Evolutionary conservation across 2,797 vertebrate genomes (phyloP), one percentile per base, ranked within the genome.

Genomic region (Rhynchotus rufescens): DNA sequence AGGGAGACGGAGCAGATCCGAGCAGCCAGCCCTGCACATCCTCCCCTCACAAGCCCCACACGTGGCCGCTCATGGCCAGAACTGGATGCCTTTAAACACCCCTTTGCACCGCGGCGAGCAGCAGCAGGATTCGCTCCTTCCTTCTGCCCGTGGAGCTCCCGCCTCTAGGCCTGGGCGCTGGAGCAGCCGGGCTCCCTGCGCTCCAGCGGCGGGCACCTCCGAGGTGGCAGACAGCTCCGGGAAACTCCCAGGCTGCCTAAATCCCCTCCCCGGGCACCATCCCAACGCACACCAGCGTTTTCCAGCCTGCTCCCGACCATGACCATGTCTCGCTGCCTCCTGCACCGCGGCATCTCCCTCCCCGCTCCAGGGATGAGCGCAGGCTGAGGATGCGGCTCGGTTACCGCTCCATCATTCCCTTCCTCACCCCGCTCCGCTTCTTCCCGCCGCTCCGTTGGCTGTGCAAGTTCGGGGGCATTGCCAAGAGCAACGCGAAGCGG

Each of bases 401-500:
- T 85, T 84, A 74, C 32, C 93, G 73, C 68, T 65, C 75, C 16
- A 5, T 85, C 89, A 92, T 83, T 87, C 80, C 89, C 57, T 80
- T 82, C 71, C 71, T 1, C 2, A 38, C 79, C 78, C 47, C n/a
- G n/a, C 4, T 28, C 16, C 16, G 28, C 42, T 61, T 66, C 72
- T 91, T 91, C 84, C 88, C 79, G 87, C 85, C 54, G 8, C 91
- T 89, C 77, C 32, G 15, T 80, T 68, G 80, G 88, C 91, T 72
- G 92, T 38, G 12, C 78, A 75, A 88, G 89, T 90, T 83, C 26
- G 59, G 86, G 92, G 95, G 96, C 94, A 95, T 62, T 90, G 95
- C 94, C 88, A 77, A 88, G 82, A 79, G 94, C 78, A 47, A 89
- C 52, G 15, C 36, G 88, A 96, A 95, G 92, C 92, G 94, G 92